Evolutionary conservation across 2,797 vertebrate species (phyloP), one percentile per base, ranked within the genome.

Genomic region (Erethizon dorsatum): DNA sequence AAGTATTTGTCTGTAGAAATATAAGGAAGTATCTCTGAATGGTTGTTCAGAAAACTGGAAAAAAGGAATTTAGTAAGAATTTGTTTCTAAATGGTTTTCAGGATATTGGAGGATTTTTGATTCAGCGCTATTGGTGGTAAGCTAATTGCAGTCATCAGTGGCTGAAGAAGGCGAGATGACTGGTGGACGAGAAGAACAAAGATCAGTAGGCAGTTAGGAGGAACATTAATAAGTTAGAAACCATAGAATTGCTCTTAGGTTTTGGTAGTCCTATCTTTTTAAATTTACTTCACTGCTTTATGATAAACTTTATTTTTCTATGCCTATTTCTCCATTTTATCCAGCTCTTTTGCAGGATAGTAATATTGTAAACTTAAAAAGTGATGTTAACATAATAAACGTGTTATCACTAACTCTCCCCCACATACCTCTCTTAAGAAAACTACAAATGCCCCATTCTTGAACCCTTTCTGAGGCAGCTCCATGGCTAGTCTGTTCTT

Each of bases 271-370:
- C n/a, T 92, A 1, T 73, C n/a, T 37, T 83, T 95, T 90, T 57
- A 87, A 94, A 77, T 94, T 71, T 80, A 88, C 50, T 67, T 85
- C 31, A 63, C 91, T 95, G 11, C 11, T 84, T 83, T 73, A 78
- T 41, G 20, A 41, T 77, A 91, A 89, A 20, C 37, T 50, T 6
- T 28, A 3, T 85, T 96, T 89, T 95, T 88, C n/a, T 65, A 14
- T 91, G n/a, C n/a, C 73, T 56, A 4, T 87, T 93, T 95, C 52
- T 83, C 56, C 37, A 13, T 90, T 47, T 88, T 87, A 20, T 57
- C 61, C 45, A 88, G 10, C 31, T 83, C 24, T n/a, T 90, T 80
- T 45, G 18, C 61, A 31, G 50, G 13, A 37, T 6, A 41, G 56
- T 94, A 84, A 83, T 78, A 87, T 2, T 80, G 11, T 9, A 83